Conservation (phyloP, 2,113 vertebrate species). For the Chunga burmeisteri region DNA sequence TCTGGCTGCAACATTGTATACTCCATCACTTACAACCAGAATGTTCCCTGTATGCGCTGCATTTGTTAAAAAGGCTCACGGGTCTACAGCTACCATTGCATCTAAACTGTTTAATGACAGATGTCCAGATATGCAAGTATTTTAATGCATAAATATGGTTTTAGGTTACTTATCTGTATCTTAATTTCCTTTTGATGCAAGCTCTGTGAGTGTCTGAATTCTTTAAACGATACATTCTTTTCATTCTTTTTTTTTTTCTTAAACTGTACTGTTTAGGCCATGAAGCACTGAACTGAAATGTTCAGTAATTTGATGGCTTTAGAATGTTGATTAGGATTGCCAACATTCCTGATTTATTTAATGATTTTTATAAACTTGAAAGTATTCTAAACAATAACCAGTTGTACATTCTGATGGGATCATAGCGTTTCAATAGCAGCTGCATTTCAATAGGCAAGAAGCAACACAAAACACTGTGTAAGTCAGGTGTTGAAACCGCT, state of each 20-base stretch:
- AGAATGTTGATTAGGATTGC: constrained; percentile 8
- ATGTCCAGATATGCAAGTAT: not conserved
- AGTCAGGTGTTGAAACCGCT: constrained; percentile 31
- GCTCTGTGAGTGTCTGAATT: not conserved
- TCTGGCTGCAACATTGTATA: not conserved
- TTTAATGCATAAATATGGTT: constrained; percentile 12
- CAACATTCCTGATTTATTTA: constrained; percentile 2
- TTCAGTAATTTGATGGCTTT: not conserved
- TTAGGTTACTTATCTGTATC: not conserved
- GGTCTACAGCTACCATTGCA: not conserved
- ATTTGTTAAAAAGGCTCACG: not conserved
- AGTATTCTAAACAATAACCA: not conserved
- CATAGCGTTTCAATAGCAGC: not conserved
- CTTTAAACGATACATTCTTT: not conserved
- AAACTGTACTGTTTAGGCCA: not conserved
- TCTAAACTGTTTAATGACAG: not conserved
- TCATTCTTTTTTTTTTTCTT: not conserved
- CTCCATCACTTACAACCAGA: not conserved
- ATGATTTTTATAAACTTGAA: constrained; percentile 2
- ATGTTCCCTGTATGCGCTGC: not conserved
- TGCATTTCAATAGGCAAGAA: constrained; percentile 22
- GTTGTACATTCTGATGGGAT: not conserved
- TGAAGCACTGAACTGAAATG: not conserved
- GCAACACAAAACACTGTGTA: constrained; percentile 35
- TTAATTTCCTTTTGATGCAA: not conserved